A percentile compares a stretch with the other conserved stretches of the same genome.
phyloP scores from a whole-genome alignment of 2,797 vertebrate genomes.

The Bradypodion ventrale region DNA sequence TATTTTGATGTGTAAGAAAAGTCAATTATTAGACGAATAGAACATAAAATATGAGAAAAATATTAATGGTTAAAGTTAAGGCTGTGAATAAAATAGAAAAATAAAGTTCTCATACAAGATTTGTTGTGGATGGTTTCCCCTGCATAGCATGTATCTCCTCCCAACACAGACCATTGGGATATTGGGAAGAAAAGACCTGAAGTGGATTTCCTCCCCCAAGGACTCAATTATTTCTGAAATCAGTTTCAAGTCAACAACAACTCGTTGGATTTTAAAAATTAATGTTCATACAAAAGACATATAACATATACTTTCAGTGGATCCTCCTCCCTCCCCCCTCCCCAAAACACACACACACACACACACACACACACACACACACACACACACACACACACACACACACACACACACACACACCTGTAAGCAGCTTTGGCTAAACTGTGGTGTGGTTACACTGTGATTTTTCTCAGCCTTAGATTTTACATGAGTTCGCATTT shows the following conservation, averaged over 20 bases:
- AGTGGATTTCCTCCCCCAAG: not conserved
- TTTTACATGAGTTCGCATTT: not conserved
- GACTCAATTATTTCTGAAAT: not conserved
- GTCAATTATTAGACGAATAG: not conserved
- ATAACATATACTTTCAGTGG: not conserved
- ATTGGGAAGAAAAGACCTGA: not conserved
- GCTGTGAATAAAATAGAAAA: not conserved
- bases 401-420: not conserved
- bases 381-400: too few species aligned
- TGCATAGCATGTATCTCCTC: not conserved
- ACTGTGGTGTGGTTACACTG: not conserved
- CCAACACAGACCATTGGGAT: not conserved
- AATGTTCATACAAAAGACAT: too few species aligned
- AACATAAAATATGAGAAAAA: not conserved
- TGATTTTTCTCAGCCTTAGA: conserved; percentile 1
- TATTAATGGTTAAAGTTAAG: not conserved
- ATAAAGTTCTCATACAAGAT: not conserved
- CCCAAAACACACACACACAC: too few species aligned
- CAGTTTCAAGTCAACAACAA: too few species aligned
- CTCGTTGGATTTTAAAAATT: too few species aligned
- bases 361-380: too few species aligned
- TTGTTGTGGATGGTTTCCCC: not conserved
- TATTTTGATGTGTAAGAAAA: conserved; percentile 6
- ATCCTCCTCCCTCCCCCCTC: too few species aligned
- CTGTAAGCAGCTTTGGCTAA: not conserved